phyloP scores from a whole-genome alignment of 53 echinoderm and acorn worm genomes.

The Holothuria scabra region DNA sequence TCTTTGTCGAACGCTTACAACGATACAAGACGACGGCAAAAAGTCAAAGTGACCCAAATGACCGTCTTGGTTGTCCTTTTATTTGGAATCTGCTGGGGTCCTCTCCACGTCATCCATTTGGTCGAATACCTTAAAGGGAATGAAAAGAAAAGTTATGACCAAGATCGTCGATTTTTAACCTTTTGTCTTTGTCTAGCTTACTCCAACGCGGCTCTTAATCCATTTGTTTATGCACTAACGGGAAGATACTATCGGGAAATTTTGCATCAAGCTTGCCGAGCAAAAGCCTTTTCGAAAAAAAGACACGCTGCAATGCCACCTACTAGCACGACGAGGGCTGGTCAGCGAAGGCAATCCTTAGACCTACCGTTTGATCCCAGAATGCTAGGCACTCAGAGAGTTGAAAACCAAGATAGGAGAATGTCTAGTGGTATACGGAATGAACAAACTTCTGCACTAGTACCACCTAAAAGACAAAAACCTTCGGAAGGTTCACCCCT shows the following conservation, averaged over 20 bases:
- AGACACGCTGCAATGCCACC: constrained; percentile 43
- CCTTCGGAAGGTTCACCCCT: constrained; percentile 6
- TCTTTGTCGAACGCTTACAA: constrained; percentile 53
- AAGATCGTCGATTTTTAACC: background rate
- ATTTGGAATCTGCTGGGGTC: constrained; percentile 94
- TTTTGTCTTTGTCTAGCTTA: constrained; percentile 93
- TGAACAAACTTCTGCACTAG: background rate
- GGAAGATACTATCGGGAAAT: constrained; percentile 80
- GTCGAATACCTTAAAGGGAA: background rate
- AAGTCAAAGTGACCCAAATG: constrained; percentile 92
- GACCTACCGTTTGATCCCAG: constrained; percentile 44
- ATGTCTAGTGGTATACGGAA: background rate
- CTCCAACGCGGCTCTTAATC: constrained; percentile 91
- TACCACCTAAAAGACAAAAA: background rate
- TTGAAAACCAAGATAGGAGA: background rate
- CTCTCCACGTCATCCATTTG: constrained; percentile 73
- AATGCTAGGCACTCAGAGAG: background rate
- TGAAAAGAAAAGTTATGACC: background rate
- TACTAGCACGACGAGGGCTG: constrained; percentile 59
- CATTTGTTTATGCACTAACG: constrained; percentile 95
- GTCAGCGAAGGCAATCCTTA: constrained; percentile 50
- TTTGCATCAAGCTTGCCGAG: constrained; percentile 51
- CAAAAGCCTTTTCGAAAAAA: constrained; percentile 37
- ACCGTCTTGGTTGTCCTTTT: constrained; percentile 86
- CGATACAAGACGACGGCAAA: constrained; percentile 68